phyloP scores from a whole-genome alignment of 2,113 vertebrate genomes.

The Himantopus leucocephalus region DNA sequence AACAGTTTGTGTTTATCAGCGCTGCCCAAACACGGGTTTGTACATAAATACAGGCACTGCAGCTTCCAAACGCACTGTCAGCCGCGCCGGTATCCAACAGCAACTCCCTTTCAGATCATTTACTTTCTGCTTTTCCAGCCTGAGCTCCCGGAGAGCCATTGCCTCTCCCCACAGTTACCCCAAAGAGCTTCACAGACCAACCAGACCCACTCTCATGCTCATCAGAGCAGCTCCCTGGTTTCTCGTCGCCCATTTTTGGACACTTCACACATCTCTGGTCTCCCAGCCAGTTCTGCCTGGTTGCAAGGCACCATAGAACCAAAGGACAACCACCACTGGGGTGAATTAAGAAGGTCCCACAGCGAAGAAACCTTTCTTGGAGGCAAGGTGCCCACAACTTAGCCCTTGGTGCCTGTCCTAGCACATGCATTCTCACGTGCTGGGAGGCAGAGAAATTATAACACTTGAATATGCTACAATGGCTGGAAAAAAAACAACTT shows the following conservation, averaged over 20 bases:
- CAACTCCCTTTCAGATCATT: not conserved
- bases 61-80: rapidly evolving
- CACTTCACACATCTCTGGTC: not conserved
- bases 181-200: not conserved
- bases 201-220: not conserved
- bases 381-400: not conserved
- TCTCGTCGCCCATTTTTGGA: not conserved
- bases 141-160: not conserved
- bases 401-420: not conserved
- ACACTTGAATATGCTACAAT: not conserved
- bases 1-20: not conserved
- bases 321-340: not conserved
- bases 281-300: not conserved
- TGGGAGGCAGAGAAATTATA: not conserved
- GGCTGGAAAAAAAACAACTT: not conserved
- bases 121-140: not conserved
- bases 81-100: too few species aligned
- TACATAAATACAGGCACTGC: not conserved
- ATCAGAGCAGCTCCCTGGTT: not conserved
- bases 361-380: not conserved
- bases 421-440: not conserved
- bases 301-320: not conserved
- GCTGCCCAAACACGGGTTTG: not conserved
- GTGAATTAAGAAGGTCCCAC: not conserved
- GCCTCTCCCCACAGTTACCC: too few species aligned